A percentile compares a stretch with the other conserved stretches of the same genome.
phyloP scores from a whole-genome alignment of 2,797 vertebrate genomes.

The Pitangus sulphuratus region DNA sequence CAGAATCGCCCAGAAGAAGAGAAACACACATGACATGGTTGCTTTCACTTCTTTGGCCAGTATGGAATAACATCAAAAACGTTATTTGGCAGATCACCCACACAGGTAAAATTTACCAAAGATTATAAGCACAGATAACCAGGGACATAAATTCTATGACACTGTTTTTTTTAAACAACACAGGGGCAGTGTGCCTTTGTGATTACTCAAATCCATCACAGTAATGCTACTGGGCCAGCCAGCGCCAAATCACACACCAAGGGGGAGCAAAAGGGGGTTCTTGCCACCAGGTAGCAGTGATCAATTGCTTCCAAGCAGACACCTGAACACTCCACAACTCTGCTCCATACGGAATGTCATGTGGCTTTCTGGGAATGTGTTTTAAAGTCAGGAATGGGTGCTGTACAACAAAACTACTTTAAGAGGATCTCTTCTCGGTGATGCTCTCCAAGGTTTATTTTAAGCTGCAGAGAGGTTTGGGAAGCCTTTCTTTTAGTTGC shows the following conservation, averaged over 20 bases:
- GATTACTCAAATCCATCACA: not conserved
- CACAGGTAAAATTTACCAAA: not conserved
- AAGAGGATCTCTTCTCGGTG: not conserved
- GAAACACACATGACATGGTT: not conserved
- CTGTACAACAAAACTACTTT: not conserved
- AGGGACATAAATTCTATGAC: not conserved
- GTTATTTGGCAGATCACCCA: not conserved
- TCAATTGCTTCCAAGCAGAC: not conserved
- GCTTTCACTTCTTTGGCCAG: not conserved
- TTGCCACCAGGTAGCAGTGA: not conserved
- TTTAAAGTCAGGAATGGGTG: not conserved
- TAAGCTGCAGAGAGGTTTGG: not conserved
- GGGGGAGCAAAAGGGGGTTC: not conserved
- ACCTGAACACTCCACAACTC: rapidly evolving
- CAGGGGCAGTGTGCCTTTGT: not conserved
- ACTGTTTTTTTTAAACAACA: not conserved
- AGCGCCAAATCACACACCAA: not conserved
- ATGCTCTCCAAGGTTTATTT: not conserved
- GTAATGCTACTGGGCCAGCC: not conserved
- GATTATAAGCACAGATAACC: not conserved
- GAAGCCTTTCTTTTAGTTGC: not conserved
- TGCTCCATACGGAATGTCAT: rapidly evolving
- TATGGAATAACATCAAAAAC: not conserved
- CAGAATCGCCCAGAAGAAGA: not conserved
- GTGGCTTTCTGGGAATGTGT: not conserved